phyloP scores from a whole-genome alignment of 2,113 vertebrate genomes.

The Eupsittula cactorum region DNA sequence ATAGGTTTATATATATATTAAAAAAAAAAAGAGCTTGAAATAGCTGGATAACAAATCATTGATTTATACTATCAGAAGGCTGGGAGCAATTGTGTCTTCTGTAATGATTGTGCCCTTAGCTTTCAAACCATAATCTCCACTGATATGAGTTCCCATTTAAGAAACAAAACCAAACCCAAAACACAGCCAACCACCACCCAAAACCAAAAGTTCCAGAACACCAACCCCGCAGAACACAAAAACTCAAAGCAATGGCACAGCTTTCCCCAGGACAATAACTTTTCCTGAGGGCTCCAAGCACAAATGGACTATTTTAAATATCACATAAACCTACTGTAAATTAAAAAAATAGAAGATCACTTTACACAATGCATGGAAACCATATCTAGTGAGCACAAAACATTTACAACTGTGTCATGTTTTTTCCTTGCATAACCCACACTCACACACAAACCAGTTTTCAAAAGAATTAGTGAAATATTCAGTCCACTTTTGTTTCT shows the following conservation, averaged over 20 bases:
- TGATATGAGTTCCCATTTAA: background rate
- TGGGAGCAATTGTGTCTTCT: constrained; percentile 1
- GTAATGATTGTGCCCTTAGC: constrained; percentile 9
- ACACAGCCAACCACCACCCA: background rate
- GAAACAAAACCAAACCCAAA: background rate
- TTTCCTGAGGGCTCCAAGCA: constrained; percentile 33
- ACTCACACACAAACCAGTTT: constrained; percentile 47
- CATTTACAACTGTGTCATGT: constrained; percentile 51
- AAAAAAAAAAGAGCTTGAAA: constrained; percentile 37
- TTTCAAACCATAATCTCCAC: constrained; percentile 20
- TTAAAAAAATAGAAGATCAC: constrained; percentile 64
- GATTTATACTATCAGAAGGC: constrained; percentile 38
- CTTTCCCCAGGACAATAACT: background rate
- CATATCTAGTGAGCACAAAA: constrained; percentile 40
- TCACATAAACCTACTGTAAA: constrained; percentile 55
- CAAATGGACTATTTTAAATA: constrained; percentile 53
- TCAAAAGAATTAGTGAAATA: constrained; percentile 63
- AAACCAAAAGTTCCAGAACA: background rate
- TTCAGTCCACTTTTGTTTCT: constrained; percentile 32
- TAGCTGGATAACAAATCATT: constrained; percentile 55
- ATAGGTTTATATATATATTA: constrained; percentile 24
- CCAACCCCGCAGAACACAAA: background rate
- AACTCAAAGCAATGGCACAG: constrained; percentile 23
- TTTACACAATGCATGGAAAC: constrained; percentile 53
- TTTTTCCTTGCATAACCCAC: constrained; percentile 48